Percentiles rank a stretch among this genome's conserved stretches.
Conservation (phyloP, 92 coral and sea anemone genomes). For the Phymanthus crucifer region DNA sequence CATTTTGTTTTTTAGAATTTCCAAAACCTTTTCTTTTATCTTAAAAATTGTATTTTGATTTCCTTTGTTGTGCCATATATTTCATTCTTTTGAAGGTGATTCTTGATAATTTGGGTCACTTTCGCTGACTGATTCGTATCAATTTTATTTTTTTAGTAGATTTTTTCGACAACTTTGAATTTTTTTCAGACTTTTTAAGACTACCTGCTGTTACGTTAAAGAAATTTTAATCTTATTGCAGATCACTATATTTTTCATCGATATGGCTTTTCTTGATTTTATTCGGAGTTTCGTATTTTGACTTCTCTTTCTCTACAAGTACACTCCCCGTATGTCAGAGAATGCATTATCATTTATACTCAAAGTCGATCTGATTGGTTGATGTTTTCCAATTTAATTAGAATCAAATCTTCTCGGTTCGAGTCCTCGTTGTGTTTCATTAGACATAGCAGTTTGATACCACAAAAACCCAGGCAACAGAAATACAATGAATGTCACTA, state of each 20-base stretch:
- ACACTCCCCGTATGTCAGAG: background rate
- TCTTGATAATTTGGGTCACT: background rate
- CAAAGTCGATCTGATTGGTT: background rate
- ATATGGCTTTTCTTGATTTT: too few species aligned
- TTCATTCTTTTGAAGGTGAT: background rate
- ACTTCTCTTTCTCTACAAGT: background rate
- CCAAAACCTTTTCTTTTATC: too few species aligned
- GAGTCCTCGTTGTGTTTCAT: background rate
- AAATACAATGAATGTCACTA: background rate
- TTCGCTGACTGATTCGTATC: too few species aligned
- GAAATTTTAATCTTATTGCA: too few species aligned
- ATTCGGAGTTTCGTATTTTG: too few species aligned
- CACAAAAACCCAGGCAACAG: background rate
- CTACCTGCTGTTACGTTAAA: too few species aligned
- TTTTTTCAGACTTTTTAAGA: background rate
- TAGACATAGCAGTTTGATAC: background rate
- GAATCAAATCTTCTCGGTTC: background rate
- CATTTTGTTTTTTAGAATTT: background rate
- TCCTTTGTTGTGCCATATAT: too few species aligned
- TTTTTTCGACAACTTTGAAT: too few species aligned
- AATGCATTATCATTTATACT: background rate
- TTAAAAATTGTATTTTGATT: too few species aligned
- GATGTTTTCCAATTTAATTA: background rate
- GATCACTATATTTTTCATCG: too few species aligned
- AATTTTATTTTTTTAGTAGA: too few species aligned